Evolutionary conservation across 1,140 invertebrate genomes (phyloP).

Genomic region (Penaeus indicus): DNA sequence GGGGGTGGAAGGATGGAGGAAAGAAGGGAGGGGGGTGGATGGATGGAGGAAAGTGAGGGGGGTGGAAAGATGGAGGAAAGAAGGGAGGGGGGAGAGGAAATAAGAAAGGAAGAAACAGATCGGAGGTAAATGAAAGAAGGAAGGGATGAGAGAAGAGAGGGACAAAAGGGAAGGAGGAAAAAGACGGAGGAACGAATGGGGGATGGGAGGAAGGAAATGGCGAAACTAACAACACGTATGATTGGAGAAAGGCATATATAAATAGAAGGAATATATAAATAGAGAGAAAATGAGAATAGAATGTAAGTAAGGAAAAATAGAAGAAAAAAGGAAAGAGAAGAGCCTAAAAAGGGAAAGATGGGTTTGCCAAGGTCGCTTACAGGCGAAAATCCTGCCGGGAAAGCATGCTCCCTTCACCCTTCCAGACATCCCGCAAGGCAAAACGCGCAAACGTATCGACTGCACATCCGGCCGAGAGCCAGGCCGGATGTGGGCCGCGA

Average conservation of each 20-base stretch:
- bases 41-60: background rate
- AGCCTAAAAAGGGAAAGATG: too few relatives aligned
- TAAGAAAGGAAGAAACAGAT: background rate
- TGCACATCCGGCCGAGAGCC: too few relatives aligned
- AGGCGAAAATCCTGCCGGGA: too few relatives aligned
- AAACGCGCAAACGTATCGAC: too few relatives aligned
- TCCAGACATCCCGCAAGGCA: too few relatives aligned
- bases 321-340: background rate
- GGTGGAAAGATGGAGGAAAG: background rate
- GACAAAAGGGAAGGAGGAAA: too few relatives aligned
- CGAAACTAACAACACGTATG: background rate
- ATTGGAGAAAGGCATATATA: too few relatives aligned
- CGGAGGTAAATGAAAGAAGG: background rate
- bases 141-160: background rate
- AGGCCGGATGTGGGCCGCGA: too few relatives aligned
- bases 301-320: background rate
- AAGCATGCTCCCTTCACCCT: too few relatives aligned
- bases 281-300: background rate
- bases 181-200: background rate
- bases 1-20: too few relatives aligned
- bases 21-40: background rate
- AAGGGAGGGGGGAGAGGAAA: background rate
- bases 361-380: too few relatives aligned
- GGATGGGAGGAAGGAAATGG: background rate
- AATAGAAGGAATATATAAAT: background rate